A percentile compares a stretch with the other conserved stretches of the same genome.
Evolutionary conservation across 2,797 vertebrate species (phyloP).

Genomic region (Pyrrhura leucotis): DNA sequence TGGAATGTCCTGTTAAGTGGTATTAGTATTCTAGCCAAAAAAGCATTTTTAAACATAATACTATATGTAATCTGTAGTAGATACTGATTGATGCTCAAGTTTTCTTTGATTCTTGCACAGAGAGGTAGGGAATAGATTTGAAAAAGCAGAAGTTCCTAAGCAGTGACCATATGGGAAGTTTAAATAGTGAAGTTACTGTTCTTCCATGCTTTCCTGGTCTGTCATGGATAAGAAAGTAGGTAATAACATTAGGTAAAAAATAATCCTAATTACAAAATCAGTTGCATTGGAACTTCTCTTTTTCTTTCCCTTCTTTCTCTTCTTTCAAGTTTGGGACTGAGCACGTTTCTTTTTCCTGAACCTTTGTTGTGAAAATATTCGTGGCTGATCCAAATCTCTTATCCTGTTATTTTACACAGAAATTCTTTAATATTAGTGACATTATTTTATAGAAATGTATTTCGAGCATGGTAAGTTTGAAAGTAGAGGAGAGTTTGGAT

Average conservation of each 20-base stretch:
- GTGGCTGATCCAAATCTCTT: neutral
- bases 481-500: neutral
- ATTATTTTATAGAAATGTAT: neutral
- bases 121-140: neutral
- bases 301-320: neutral
- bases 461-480: neutral
- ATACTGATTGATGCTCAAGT: neutral
- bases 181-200: neutral
- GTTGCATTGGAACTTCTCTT: neutral
- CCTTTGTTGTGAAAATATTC: neutral
- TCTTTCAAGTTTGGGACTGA: neutral
- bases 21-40: neutral
- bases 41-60: neutral
- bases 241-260: neutral
- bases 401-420: neutral
- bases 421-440: neutral
- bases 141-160: neutral
- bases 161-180: neutral
- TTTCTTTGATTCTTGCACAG: neutral
- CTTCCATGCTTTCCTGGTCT: conserved; percentile 1
- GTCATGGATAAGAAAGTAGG: neutral
- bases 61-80: neutral
- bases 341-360: neutral
- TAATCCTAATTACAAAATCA: neutral
- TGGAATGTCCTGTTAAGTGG: neutral